Conservation (phyloP, 2,888 invertebrate genomes). For the Chrysolina americana region DNA sequence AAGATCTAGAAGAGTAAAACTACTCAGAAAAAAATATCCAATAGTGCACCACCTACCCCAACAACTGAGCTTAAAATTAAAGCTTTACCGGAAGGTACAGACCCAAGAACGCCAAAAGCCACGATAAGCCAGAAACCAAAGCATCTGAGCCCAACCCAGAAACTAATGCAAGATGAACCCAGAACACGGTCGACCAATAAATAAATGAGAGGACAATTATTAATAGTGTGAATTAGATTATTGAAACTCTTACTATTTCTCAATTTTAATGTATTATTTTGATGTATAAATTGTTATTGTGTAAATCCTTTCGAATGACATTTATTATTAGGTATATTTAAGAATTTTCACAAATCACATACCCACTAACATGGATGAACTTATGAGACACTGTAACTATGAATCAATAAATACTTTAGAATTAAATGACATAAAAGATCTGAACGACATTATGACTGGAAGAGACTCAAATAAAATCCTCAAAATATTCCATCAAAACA, state of each 20-base stretch:
- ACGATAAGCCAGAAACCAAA: slow-evolving; percentile 4
- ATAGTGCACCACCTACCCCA: no score
- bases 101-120: background rate
- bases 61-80: no score
- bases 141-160: background rate
- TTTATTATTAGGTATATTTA: background rate
- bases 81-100: no score
- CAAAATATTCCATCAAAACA: background rate
- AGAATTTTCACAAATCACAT: background rate
- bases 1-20: no score
- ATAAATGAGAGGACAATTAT: background rate
- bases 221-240: slow-evolving; percentile 1
- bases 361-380: background rate
- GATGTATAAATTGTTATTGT: background rate
- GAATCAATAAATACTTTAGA: background rate
- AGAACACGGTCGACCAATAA: background rate
- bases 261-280: background rate
- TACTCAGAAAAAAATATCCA: no score
- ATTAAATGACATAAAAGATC: background rate
- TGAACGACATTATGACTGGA: background rate
- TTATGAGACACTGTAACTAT: background rate
- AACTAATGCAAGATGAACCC: background rate
- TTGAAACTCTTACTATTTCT: background rate
- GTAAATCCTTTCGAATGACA: background rate
- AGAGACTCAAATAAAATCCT: background rate